Base-by-base conservation (phyloP, 2,797 vertebrate species). In the Meda fulgida region DNA sequence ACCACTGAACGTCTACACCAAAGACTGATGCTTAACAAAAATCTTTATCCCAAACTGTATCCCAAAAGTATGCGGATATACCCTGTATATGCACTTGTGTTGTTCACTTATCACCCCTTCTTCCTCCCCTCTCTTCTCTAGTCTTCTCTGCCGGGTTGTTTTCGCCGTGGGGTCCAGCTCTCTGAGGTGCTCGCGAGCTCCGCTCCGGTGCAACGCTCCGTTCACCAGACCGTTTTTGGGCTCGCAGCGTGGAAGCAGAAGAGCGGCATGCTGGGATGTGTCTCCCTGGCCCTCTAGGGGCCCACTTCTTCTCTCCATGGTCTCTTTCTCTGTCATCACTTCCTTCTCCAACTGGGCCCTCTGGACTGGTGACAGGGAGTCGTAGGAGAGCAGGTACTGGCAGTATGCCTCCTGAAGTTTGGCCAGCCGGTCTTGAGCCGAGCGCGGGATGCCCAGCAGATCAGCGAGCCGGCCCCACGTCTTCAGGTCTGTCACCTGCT, bases 401-500 rank as follows among this genome's bases (percentile, higher is more conserved):
- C 99, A 99, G 93, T 99, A 99, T 31, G 98, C 98, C 93, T 99
- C 98, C 94, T 99, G 98, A 85, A 99, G 95, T 94, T 99, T 99
- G 92, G 98, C 98, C 93, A 99, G 95, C 77, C 98, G 96, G 94
- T 99, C 98, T 96, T 99, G 98, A 91, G 98, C 98, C 6, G 97
- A 97, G 94, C 96, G 98, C 40, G 98, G 98, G 92, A 99, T 98
- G 88, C 97, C 97, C 92, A 99, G 94, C 88, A 99, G 94, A 92
- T 99, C 98, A 43, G 98, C 98, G 89, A 99, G 96, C 92, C 98
- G 98, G 94, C 96, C 98, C 98, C 98, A 99, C 90, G 98, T 99
- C 95, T 99, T 99, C 94, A 98, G 96, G 96, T 99, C 98, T 94
- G 97, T 99, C 94, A 99, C 98, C 96, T 99, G 98, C 96, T 99